Conservation (phyloP, 2,113 vertebrate genomes). For the Pteropus alecto region DNA sequence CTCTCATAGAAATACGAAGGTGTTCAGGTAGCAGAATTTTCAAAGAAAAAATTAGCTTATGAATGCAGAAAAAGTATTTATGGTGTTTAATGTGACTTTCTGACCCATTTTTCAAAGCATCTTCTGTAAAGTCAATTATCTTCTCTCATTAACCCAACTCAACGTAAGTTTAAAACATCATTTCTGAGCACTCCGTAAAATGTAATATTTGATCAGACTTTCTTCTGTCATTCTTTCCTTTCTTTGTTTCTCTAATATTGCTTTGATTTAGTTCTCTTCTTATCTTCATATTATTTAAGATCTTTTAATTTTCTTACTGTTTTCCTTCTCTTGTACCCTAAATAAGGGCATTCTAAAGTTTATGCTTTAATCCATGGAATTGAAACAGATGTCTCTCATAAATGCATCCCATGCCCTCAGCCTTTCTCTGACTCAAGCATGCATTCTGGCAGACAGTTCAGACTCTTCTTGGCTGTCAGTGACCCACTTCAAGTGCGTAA, state of each 20-base stretch:
- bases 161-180: neutral
- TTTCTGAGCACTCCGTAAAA: neutral
- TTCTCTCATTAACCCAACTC: neutral
- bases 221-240: neutral
- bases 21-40: neutral
- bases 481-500: neutral
- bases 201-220: neutral
- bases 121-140: neutral
- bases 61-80: slow-evolving; percentile 2
- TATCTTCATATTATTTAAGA: neutral
- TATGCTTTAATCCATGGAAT: neutral
- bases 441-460: neutral
- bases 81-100: neutral
- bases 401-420: neutral
- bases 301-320: neutral
- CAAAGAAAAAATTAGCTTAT: neutral
- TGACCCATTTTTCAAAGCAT: neutral
- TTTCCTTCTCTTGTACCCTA: neutral
- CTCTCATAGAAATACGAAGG: neutral
- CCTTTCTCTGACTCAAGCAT: neutral
- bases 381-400: neutral
- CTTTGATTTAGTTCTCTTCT: slow-evolving; percentile 15
- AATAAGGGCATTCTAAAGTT: neutral
- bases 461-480: neutral
- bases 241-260: neutral